A percentile compares a stretch with the other conserved stretches of the same genome.
phyloP scores from a whole-genome alignment of 2,113 vertebrate genomes.

The Falcunculus frontatus region DNA sequence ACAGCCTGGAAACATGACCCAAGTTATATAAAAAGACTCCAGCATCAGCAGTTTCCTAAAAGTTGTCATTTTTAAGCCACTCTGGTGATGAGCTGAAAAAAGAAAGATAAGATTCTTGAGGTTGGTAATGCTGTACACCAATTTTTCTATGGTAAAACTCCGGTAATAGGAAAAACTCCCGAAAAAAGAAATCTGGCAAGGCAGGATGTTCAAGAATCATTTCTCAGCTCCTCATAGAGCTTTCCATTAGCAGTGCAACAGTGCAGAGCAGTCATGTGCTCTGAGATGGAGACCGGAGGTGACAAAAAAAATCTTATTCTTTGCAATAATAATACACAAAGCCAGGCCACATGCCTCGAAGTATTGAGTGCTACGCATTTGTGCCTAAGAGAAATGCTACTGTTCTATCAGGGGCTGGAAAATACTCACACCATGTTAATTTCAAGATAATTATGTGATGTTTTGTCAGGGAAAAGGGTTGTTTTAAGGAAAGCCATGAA shows the following conservation, averaged over 20 bases:
- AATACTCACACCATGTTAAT: background rate
- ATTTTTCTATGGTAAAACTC: background rate
- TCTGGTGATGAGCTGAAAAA: background rate
- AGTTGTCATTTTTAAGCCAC: background rate
- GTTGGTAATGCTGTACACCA: background rate
- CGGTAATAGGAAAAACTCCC: background rate
- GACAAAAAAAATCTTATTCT: background rate
- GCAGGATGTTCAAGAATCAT: background rate
- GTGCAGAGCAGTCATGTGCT: rapidly evolving
- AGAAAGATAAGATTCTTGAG: background rate
- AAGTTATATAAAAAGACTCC: background rate
- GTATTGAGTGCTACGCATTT: background rate
- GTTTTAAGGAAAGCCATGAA: background rate
- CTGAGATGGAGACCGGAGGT: background rate
- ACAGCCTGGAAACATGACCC: background rate
- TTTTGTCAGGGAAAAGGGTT: background rate
- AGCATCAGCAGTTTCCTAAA: background rate
- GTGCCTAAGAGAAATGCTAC: background rate
- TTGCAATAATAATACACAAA: background rate
- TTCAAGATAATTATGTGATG: background rate
- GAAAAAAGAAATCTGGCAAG: background rate
- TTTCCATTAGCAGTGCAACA: background rate
- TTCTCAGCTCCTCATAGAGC: background rate
- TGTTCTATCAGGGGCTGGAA: background rate
- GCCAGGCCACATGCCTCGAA: background rate